Percentiles rank a stretch among this genome's conserved stretches.
Evolutionary conservation across 1,140 invertebrate genomes (phyloP).

Genomic region (Sycobia sp.): DNA sequence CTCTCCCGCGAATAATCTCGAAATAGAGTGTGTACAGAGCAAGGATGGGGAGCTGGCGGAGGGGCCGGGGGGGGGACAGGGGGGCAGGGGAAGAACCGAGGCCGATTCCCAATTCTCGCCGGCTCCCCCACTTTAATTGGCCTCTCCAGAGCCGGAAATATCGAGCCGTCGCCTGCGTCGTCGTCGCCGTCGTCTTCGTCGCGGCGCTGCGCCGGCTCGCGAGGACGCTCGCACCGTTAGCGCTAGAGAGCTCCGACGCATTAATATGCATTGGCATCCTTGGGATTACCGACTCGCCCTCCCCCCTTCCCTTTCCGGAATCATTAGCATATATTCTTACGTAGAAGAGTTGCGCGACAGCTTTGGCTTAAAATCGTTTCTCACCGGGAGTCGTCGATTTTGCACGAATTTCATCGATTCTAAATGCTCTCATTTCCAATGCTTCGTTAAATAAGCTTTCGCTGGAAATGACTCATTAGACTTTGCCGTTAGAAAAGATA

Average conservation of each 20-base stretch:
- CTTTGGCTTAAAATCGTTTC: neutral
- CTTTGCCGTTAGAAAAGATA: too few relatives aligned
- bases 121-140: constrained; percentile 14
- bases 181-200: too few relatives aligned
- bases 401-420: neutral
- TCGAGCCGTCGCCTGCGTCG: constrained; percentile 2
- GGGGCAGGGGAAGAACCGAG: too few relatives aligned
- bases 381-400: too few relatives aligned
- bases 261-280: constrained; percentile 24
- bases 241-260: neutral
- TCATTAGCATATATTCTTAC: constrained; percentile 11
- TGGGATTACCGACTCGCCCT: neutral
- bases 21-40: constrained; percentile 7
- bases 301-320: neutral
- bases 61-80: too few relatives aligned
- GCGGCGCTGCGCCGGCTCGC: too few relatives aligned
- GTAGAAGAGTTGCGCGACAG: too few relatives aligned
- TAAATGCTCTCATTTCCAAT: neutral
- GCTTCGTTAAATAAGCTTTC: too few relatives aligned
- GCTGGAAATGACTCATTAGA: too few relatives aligned
- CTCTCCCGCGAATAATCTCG: constrained; percentile 9
- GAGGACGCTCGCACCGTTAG: too few relatives aligned
- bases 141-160: constrained; percentile 25
- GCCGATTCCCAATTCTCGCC: neutral
- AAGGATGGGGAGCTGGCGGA: too few relatives aligned